Evolutionary conservation across 1,140 invertebrate genomes (phyloP), one percentile per base, ranked within the genome.

Genomic region (Agrilus planipennis): DNA sequence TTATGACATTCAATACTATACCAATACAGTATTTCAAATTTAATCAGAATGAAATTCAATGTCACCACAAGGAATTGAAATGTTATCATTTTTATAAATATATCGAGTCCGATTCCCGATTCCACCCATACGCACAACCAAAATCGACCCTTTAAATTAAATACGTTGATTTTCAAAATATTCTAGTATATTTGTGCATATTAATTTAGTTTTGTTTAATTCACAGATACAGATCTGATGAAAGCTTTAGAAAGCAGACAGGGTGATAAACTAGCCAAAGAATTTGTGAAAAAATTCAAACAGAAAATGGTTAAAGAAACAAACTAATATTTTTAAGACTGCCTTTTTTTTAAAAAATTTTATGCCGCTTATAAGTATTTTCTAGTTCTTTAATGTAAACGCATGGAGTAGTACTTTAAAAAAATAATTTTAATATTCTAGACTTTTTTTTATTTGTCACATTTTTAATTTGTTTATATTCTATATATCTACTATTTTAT

Each of bases 261-360:
- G 57, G 89, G 89, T 46, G 91, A 95, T 64, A 89, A 82, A 65
- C 75, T 81, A 57, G 90, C 91, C 16, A 75, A 79, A 60, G 89
- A 94, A 35, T 95, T 95, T 63, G 65, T 91, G n/a, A 84, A 85
- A 54, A 85, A 77, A 55, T 12, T 36, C 11, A 36, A 36, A 23
- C 34, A 36, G 17, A 36, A 36, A 15, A 16, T 4, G 16, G 30
- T 12, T 32, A 17, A 16, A 32, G 28, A 12, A 30, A 11, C n/a
- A 25, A 11, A 5, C n/a, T 25, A n/a, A n/a, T n/a, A n/a, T 30
- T 30, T 12, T 12, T 12, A 30, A 30, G 28, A 30, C 28, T 30
- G 22, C n/a, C n/a, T 25, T 25, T 6, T 25, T 6, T 6, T 25
- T 25, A 7, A 25, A 25, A 11, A 7, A 25, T 6, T 25, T 25